Conservation (phyloP, 1,140 invertebrate species). For the Platyura marginata region DNA sequence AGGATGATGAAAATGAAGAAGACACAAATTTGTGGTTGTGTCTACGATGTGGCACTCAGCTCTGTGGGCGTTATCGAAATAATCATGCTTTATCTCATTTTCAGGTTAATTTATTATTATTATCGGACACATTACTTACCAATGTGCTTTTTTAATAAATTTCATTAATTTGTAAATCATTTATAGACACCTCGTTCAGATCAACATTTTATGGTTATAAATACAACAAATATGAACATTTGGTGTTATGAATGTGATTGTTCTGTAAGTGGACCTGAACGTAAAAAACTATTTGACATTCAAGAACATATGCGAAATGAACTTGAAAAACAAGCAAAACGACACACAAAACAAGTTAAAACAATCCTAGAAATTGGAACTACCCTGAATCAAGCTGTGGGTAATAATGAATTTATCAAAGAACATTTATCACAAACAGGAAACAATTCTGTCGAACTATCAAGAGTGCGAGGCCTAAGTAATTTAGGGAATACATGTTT, state of each 20-base stretch:
- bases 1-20: constrained; percentile 28
- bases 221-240: constrained; percentile 48
- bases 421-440: constrained; percentile 4
- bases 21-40: constrained; percentile 47
- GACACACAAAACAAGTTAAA: background rate
- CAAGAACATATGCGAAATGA: constrained; percentile 4
- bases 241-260: constrained; percentile 56
- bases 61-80: constrained; percentile 49
- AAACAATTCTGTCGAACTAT: no score
- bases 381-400: background rate
- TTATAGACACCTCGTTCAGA: constrained; percentile 55
- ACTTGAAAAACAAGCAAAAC: background rate
- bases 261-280: constrained; percentile 22
- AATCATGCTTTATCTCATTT: constrained; percentile 63
- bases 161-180: no score
- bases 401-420: no score
- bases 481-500: constrained; percentile 95
- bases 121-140: no score
- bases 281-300: background rate
- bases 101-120: no score
- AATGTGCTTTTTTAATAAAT: no score
- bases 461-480: constrained; percentile 42
- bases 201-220: constrained; percentile 50
- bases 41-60: constrained; percentile 50
- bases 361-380: background rate